Percentiles rank a stretch among this genome's conserved stretches.
These are phyloP conservation scores for Oreonectes daqikongensis DNA, from an alignment of 2,797 vertebrate species.

Conservation along the genomic window DNA sequence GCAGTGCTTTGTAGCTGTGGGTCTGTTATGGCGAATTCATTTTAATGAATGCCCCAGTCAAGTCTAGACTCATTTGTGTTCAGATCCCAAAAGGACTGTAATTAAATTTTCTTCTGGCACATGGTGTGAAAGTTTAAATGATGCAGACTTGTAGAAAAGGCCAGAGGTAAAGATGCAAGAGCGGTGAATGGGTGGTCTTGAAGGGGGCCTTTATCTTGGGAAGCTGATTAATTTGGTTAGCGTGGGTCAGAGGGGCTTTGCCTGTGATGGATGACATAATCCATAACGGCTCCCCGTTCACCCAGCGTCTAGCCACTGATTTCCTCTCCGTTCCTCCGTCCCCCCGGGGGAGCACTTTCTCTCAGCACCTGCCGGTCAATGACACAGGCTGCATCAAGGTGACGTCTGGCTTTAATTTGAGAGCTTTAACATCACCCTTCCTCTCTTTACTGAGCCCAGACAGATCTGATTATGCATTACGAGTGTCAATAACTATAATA, in stretches of 20 bases:
- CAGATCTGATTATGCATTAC: slow-evolving; percentile 15
- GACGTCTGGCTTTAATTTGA: slow-evolving; percentile 60
- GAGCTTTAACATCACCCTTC: slow-evolving; percentile 48
- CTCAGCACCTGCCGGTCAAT: slow-evolving; percentile 64
- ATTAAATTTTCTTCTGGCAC: slow-evolving; percentile 66
- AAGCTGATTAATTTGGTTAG: slow-evolving; percentile 75
- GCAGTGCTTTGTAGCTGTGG: slow-evolving; percentile 6
- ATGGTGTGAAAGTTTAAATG: slow-evolving; percentile 63
- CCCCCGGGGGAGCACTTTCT: slow-evolving; percentile 65
- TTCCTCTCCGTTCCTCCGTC: slow-evolving; percentile 28
- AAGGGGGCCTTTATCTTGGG: slow-evolving; percentile 68
- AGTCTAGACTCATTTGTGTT: slow-evolving; percentile 58
- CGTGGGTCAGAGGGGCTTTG: slow-evolving; percentile 56
- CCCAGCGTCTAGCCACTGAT: slow-evolving; percentile 56
- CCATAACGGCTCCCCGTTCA: slow-evolving; percentile 64
- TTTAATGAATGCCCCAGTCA: slow-evolving; percentile 51
- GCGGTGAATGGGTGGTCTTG: slow-evolving; percentile 67
- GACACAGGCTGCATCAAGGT: slow-evolving; percentile 62
- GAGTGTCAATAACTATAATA: neutral
- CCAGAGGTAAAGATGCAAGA: slow-evolving; percentile 57
- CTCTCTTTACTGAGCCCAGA: neutral
- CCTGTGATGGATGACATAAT: slow-evolving; percentile 68
- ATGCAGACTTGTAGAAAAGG: slow-evolving; percentile 58
- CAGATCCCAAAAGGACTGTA: slow-evolving; percentile 61
- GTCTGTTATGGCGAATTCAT: slow-evolving; percentile 28